A percentile compares a stretch with the other conserved stretches of the same genome.
Evolutionary conservation across 2,888 invertebrate genomes (phyloP).

Genomic region (Blastobasis lacticolella): DNA sequence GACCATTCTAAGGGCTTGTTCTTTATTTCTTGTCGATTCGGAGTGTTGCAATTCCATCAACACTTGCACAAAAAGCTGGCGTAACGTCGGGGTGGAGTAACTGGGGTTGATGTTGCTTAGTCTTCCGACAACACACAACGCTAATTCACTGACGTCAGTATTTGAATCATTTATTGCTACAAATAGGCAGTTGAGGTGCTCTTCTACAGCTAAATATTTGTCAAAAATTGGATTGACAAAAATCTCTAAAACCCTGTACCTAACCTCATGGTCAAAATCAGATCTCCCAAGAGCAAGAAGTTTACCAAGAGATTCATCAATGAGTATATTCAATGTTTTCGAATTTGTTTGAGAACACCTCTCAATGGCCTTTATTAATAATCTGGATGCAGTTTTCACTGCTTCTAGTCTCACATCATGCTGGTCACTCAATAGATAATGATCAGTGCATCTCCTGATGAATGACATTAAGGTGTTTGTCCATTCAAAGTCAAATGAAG

Average conservation of each 20-base stretch:
- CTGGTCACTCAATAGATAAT: constrained; percentile 91
- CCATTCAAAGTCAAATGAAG: constrained; percentile 93
- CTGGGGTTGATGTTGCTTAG: constrained; percentile 97
- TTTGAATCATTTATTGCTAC: constrained; percentile 97
- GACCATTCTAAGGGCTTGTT: constrained; percentile 95
- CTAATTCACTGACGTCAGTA: constrained; percentile 94
- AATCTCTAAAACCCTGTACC: constrained; percentile 92
- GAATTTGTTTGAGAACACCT: constrained; percentile 78
- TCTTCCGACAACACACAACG: constrained; percentile 92
- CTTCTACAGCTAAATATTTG: constrained; percentile 94
- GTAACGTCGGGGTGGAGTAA: constrained; percentile 95
- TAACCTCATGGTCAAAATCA: constrained; percentile 94
- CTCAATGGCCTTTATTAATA: constrained; percentile 89
- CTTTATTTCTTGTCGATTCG: constrained; percentile 95
- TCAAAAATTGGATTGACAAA: constrained; percentile 92
- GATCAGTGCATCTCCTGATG: constrained; percentile 93
- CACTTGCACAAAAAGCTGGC: constrained; percentile 93
- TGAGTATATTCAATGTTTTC: constrained; percentile 88
- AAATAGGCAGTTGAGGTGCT: constrained; percentile 93
- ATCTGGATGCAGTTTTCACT: constrained; percentile 92
- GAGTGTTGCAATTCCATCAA: constrained; percentile 95
- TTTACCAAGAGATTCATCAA: constrained; percentile 94
- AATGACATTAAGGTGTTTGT: constrained; percentile 91
- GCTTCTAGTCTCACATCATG: constrained; percentile 93
- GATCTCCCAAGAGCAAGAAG: constrained; percentile 94